Evolutionary conservation across 1,140 invertebrate species (phyloP), one percentile per base, ranked within the genome.

Genomic region (Drosophila gunungcola): DNA sequence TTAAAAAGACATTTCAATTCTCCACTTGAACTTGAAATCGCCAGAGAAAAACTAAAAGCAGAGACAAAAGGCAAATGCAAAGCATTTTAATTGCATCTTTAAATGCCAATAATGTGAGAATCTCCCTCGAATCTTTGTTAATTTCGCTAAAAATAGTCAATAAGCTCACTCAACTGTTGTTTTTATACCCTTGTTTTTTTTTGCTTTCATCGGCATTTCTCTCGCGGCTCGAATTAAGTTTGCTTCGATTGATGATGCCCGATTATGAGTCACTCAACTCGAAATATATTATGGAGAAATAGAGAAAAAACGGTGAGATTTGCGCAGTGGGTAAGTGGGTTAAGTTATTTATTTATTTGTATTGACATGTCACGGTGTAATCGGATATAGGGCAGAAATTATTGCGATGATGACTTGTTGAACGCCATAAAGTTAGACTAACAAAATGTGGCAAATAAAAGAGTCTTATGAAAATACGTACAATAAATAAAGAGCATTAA

Each of bases 21-120:
- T 54, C 68, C 63, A 67, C 57, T 76, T 86, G 83, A 86, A 86
- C 83, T 86, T 86, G 83, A 86, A 88, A 79, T 70, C 69, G 53
- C 29, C 34, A 61, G 67, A 36, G 29, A 48, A 49, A 51, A 54
- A 72, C 54, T 42, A 3, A 1, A 25, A 12, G 41, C 16, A 51
- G 12, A 55, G 46, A 56, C 60, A 74, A 74, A 74, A 65, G 53
- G 51, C 58, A 55, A 46, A 64, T 16, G 43, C 70, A 55, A 56
- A 75, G 70, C 60, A 58, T 77, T 84, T 85, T 84, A 84, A 85
- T 84, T 80, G 81, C 73, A 73, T 64, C 61, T 85, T 65, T 73
- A 73, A 85, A 73, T 84, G 61, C 39, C 78, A 85, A 86, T 85
- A 86, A 81, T 43, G 32, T 38, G 48, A 56, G 51, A 46, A 41